phyloP scores from a whole-genome alignment of 2,797 vertebrate genomes.

The Xiphophorus birchmanni region DNA sequence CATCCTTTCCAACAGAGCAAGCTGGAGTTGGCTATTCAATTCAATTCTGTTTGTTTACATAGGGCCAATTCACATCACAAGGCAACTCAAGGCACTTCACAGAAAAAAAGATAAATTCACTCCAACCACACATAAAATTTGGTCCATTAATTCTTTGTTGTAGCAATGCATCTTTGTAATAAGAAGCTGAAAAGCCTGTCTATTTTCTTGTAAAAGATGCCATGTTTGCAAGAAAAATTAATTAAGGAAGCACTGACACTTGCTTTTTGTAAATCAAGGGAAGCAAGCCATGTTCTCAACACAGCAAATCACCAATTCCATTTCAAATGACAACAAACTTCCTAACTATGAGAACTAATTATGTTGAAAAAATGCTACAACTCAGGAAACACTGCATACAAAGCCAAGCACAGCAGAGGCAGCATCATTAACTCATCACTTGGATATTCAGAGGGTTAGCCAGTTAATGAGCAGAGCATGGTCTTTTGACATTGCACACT shows the following conservation, averaged over 20 bases:
- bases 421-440: not conserved
- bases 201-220: not conserved
- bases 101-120: not conserved
- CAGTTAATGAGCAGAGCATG: conserved; percentile 7
- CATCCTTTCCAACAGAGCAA: not conserved
- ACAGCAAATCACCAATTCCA: not conserved
- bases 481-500: not conserved
- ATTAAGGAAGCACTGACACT: not conserved
- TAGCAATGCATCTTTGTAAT: not conserved
- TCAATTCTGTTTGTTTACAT: not conserved
- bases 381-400: not conserved
- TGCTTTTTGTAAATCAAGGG: too few relatives aligned
- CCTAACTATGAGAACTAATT: not conserved
- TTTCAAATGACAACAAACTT: not conserved
- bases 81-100: not conserved
- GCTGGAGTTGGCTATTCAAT: not conserved
- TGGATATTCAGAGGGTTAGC: not conserved
- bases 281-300: too few relatives aligned
- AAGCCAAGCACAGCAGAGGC: not conserved
- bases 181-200: not conserved
- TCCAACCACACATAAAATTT: not conserved
- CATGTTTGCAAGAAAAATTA: not conserved
- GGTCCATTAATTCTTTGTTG: not conserved
- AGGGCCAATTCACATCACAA: not conserved
- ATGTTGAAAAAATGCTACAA: not conserved